Evolutionary conservation across 2,888 invertebrate genomes (phyloP).

Genomic region (Drosophila stalkeri): DNA sequence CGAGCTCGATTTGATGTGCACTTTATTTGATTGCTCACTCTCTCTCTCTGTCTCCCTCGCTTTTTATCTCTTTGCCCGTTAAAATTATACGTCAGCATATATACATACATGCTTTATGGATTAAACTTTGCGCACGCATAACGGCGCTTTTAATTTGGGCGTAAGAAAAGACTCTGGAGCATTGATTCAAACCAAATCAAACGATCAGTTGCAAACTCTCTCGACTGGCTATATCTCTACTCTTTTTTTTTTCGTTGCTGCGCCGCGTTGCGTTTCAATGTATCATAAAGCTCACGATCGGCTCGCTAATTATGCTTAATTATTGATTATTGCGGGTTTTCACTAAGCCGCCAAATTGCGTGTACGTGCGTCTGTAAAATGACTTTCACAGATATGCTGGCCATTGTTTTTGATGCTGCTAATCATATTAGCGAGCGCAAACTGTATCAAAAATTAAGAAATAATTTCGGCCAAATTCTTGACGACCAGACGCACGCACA

Average conservation of each 20-base stretch:
- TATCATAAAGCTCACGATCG: conserved; percentile 64
- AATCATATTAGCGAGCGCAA: conserved; percentile 14
- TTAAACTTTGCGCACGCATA: conserved; percentile 44
- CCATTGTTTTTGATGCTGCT: not conserved
- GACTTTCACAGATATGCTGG: conserved; percentile 62
- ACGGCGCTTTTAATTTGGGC: conserved; percentile 74
- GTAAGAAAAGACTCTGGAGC: conserved; percentile 39
- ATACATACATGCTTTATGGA: not conserved
- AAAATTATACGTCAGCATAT: not conserved
- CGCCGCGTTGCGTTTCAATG: conserved; percentile 58
- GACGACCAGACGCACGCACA: conserved; percentile 1
- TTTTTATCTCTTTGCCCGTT: not conserved
- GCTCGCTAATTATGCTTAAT: conserved; percentile 70
- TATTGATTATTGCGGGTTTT: conserved; percentile 73
- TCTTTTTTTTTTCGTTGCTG: not conserved
- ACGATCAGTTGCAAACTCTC: conserved; percentile 17
- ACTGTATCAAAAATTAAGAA: conserved; percentile 14
- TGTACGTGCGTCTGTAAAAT: conserved; percentile 76
- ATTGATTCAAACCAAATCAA: conserved; percentile 71
- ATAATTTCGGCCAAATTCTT: conserved; percentile 5
- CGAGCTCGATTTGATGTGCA: not conserved
- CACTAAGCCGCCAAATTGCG: conserved; percentile 80
- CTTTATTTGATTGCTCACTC: not conserved
- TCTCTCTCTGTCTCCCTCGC: not conserved
- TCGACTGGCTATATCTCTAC: not conserved